These are phyloP conservation scores for Hartigia nigra DNA, from an alignment of 2,888 invertebrate species.

Conservation along the genomic window DNA sequence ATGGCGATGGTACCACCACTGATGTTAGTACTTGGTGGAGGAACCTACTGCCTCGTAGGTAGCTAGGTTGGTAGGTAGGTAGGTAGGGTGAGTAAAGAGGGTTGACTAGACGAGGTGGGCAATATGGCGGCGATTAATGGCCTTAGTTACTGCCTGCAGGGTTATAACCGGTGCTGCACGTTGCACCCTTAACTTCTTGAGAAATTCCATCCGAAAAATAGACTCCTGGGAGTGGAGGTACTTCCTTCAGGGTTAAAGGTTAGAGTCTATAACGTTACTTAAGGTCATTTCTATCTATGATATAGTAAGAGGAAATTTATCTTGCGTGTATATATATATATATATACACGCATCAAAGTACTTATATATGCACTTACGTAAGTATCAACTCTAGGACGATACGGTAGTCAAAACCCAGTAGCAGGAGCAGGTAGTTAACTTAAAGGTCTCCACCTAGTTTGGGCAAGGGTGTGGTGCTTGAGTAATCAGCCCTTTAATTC, in stretches of 20 bases:
- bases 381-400: not conserved
- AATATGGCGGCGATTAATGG: constrained; percentile 59
- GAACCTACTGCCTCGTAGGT: not conserved
- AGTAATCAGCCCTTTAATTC: constrained; percentile 51
- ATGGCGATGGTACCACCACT: not conserved
- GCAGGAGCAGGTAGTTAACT: not conserved
- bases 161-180: not conserved
- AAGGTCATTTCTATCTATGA: not conserved
- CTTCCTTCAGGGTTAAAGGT: not conserved
- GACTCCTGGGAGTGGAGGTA: not conserved
- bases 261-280: not conserved
- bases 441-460: not conserved
- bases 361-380: not conserved
- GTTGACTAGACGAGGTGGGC: constrained; percentile 51
- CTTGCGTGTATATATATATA: not conserved
- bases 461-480: constrained; percentile 35
- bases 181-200: not conserved
- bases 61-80: not conserved
- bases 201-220: not conserved
- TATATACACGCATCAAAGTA: not conserved
- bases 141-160: constrained; percentile 36
- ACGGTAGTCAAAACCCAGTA: not conserved
- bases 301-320: not conserved
- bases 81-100: constrained; percentile 30
- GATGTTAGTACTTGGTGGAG: not conserved